These are phyloP conservation scores for Eledone cirrhosa DNA, from an alignment of 2,888 invertebrate species.

Conservation along the genomic window DNA sequence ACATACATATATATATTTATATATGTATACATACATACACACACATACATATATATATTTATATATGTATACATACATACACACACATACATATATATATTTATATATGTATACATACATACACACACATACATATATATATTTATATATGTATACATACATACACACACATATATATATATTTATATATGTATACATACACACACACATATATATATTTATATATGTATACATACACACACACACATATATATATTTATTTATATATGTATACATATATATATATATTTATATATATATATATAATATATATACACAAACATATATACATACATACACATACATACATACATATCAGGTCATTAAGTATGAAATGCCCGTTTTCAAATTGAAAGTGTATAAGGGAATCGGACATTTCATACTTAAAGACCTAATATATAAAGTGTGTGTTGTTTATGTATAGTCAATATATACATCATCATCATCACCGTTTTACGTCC, in stretches of 20 bases:
- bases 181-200: background rate
- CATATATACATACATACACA: too few relatives aligned
- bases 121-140: background rate
- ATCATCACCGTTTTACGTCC: too few relatives aligned
- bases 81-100: background rate
- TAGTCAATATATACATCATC: too few relatives aligned
- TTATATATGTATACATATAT: background rate
- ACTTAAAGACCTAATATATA: too few relatives aligned
- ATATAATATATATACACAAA: too few relatives aligned
- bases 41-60: background rate
- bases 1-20: background rate
- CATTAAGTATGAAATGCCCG: too few relatives aligned
- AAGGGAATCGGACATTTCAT: too few relatives aligned
- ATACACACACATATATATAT: background rate
- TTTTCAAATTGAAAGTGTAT: too few relatives aligned
- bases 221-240: background rate
- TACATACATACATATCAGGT: too few relatives aligned
- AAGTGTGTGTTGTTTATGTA: too few relatives aligned
- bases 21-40: background rate
- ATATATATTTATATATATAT: too few relatives aligned
- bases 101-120: background rate
- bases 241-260: background rate
- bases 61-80: background rate
- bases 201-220: background rate
- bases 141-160: background rate